Conservation (phyloP, 2,797 vertebrate species). For the Amphiprion clarkii region DNA sequence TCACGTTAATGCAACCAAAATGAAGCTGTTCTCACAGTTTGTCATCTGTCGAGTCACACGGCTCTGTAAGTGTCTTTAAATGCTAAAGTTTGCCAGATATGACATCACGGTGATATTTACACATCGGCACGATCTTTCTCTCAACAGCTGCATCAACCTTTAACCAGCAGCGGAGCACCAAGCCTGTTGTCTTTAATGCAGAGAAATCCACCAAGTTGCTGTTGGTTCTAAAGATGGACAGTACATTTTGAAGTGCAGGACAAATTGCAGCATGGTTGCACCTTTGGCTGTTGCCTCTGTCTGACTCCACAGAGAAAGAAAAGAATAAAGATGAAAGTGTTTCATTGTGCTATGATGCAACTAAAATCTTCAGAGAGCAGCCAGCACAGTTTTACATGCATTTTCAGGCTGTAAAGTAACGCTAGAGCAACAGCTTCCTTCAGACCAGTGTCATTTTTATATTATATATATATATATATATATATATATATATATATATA, state of each 20-base stretch:
- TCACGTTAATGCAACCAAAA: constrained; percentile 17
- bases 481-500: no score
- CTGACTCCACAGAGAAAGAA: background rate
- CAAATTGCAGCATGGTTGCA: constrained; percentile 2
- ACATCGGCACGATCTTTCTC: background rate
- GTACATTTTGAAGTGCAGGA: background rate
- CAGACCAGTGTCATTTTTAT: background rate
- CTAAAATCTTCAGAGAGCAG: background rate
- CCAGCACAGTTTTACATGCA: background rate
- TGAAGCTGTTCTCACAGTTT: background rate
- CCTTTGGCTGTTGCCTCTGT: background rate
- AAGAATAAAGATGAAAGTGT: constrained; percentile 1
- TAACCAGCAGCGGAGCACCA: background rate
- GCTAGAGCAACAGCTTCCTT: background rate
- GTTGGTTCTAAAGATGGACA: background rate
- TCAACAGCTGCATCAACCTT: background rate
- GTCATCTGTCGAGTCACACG: background rate
- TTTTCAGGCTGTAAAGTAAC: background rate
- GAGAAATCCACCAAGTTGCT: background rate
- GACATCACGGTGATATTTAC: background rate
- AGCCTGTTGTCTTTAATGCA: background rate
- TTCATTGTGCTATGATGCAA: constrained; percentile 28
- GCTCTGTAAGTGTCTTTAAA: background rate
- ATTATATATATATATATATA: no score
- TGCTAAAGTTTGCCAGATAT: background rate